These are phyloP conservation scores for Boulengerochromis microlepis DNA, from an alignment of 2,113 vertebrate genomes.

Conservation along the genomic window DNA sequence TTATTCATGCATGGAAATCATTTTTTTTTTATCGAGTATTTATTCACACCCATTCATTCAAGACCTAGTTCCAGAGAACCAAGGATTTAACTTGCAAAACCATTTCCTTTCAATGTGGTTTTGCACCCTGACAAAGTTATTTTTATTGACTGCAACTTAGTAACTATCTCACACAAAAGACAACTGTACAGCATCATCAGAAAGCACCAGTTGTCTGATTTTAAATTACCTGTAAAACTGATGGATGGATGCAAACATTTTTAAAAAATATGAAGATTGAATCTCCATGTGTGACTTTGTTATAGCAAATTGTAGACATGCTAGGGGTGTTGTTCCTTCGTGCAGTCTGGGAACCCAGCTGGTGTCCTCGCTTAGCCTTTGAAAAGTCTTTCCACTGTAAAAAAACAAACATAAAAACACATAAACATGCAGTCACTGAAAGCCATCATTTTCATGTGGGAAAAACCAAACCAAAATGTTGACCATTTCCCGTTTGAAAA, in stretches of 20 bases:
- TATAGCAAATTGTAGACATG: background rate
- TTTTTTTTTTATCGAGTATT: background rate
- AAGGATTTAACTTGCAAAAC: background rate
- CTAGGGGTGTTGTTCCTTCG: background rate
- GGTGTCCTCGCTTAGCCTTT: background rate
- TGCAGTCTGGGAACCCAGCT: background rate
- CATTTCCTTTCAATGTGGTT: background rate
- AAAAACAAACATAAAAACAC: background rate
- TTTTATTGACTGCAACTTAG: background rate
- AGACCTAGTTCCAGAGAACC: background rate
- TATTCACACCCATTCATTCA: background rate
- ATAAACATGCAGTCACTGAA: background rate
- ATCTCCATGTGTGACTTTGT: background rate
- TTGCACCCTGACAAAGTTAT: background rate
- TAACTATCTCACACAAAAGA: background rate
- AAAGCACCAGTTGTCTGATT: background rate
- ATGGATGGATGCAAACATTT: rapidly evolving
- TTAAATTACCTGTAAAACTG: background rate
- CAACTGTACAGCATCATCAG: background rate
- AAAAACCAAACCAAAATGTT: background rate
- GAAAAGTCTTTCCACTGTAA: background rate
- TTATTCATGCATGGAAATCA: background rate
- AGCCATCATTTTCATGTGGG: background rate
- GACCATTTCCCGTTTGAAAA: background rate
- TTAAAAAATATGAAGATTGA: background rate